Base-by-base conservation (phyloP, 2,113 vertebrate genomes). In the Silurus asotus region DNA sequence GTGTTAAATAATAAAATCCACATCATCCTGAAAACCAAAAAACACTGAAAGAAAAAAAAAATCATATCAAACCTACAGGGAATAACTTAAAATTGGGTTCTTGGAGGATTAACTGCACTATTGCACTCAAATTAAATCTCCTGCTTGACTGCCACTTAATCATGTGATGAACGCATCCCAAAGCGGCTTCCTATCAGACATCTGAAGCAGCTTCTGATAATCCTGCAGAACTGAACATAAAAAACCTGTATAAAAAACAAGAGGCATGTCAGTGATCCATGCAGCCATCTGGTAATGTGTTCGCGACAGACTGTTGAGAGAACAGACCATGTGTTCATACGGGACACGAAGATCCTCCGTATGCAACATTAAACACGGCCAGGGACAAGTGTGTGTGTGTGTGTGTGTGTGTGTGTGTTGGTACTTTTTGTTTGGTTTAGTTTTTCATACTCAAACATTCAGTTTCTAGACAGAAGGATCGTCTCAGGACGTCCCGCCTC, bases 71-170 rank as follows among this genome's bases (percentile, higher is more conserved):
- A 61, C 48, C 19, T 62, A 55, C 6, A 62, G 37, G 19, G 9
- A 61, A 81, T 20, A 65, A 51, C 0, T 81, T 4, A 1, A 86
- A 84, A 84, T 82, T 64, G 58, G 84, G 80, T 61, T 88, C 19
- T 86, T 88, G 77, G 81, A 88, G 82, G 87, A 89, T 84, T 82
- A 82, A 81, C 81, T n/a, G 61, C 81, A 72, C 62, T 6, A 70
- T 53, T 58, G 37, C 74, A 83, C 65, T 88, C 62, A 81, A 88
- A 88, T 65, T 58, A 88, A 88, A 85, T 83, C 82, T 64, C 49
- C 25, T 49, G 87, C 80, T 75, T 90, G 77, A 88, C 86, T 88
- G 88, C 70, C 48, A 48, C 51, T 82, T 84, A 88, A 86, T 86
- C 84, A 58, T 82, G 74, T 62, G 59, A 70, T 5, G 45, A 90